Conservation (phyloP, 2,113 vertebrate species). For the Oceanodroma tethys region DNA sequence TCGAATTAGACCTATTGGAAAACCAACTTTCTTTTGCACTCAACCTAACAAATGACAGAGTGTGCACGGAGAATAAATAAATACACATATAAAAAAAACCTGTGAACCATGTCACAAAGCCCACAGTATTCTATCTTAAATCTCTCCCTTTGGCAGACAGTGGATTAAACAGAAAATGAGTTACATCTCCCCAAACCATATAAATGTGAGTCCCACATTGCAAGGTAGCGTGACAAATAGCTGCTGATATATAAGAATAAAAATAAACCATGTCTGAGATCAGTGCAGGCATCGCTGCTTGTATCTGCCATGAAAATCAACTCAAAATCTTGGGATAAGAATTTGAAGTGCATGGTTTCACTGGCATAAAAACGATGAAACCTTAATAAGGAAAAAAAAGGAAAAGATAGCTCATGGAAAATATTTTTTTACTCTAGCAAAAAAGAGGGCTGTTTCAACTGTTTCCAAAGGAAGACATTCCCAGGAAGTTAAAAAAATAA, state of each 20-base stretch:
- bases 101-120: slow-evolving; percentile 15
- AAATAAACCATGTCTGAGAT: slow-evolving; percentile 40
- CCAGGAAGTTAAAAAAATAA: neutral
- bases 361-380: neutral
- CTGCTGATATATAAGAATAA: slow-evolving; percentile 20
- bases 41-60: neutral
- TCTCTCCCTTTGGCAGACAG: slow-evolving; percentile 33
- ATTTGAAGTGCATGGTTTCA: neutral
- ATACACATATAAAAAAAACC: neutral
- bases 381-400: neutral
- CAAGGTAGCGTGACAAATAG: slow-evolving; percentile 54
- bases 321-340: neutral
- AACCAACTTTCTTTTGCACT: neutral
- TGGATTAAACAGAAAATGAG: slow-evolving; percentile 63
- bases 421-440: neutral
- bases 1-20: slow-evolving; percentile 1
- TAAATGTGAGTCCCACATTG: neutral
- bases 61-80: neutral
- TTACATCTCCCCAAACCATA: slow-evolving; percentile 39
- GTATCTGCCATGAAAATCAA: slow-evolving; percentile 35
- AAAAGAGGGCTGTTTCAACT: neutral
- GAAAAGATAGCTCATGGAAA: neutral
- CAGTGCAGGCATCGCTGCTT: neutral
- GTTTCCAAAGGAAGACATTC: neutral
- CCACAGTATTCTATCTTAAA: slow-evolving; percentile 20